Base-by-base conservation (phyloP, 2,113 vertebrate species). In the Lucifuga dentata region DNA sequence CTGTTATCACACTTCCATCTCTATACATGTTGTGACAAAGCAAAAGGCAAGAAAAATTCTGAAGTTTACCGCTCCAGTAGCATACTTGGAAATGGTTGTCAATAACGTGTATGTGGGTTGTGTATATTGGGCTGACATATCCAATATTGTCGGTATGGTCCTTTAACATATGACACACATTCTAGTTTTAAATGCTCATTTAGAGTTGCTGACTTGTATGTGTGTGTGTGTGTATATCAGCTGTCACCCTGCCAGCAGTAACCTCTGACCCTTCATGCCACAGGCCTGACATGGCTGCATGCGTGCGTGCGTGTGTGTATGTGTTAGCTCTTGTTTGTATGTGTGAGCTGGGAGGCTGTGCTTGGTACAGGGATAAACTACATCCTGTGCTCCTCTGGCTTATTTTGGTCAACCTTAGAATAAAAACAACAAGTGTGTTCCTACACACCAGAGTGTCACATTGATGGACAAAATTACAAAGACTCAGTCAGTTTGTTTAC, bases 241-340 rank as follows among this genome's bases (percentile, higher is more conserved):
- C 72, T 70, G 64, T 77, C 57, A 39, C n/a, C 32, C 50, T 29
- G 51, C 35, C 67, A 48, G n/a, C 40, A 15, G 36, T 33, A 66
- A 65, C 55, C 46, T 80, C 35, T 78, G 55, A 72, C 76, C 82
- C 56, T 26, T 19, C 40, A 23, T 38, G 51, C 75, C 55, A 24
- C 41, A 2, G 59, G 59, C 56, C 52, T 48, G 44, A 80, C 76
- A 64, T 70, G 73, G 63, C 61, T 69, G 68, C 59, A 48, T 62
- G 24, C 9, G 0, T 41, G 15, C 51, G 10, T n/a, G 26, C 19
- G 57, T 12, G 15, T 75, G 29, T 38, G 73, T 53, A 26, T 64
- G 4, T 26, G 45, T 57, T 59, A 9, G 38, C 20, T 1, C 51
- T 62, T 0, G 3, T 59, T 29, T 64, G 23, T 32, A 17, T 74